A percentile compares a stretch with the other conserved stretches of the same genome.
phyloP scores from a whole-genome alignment of 2,113 vertebrate species.

The Aegypius monachus region DNA sequence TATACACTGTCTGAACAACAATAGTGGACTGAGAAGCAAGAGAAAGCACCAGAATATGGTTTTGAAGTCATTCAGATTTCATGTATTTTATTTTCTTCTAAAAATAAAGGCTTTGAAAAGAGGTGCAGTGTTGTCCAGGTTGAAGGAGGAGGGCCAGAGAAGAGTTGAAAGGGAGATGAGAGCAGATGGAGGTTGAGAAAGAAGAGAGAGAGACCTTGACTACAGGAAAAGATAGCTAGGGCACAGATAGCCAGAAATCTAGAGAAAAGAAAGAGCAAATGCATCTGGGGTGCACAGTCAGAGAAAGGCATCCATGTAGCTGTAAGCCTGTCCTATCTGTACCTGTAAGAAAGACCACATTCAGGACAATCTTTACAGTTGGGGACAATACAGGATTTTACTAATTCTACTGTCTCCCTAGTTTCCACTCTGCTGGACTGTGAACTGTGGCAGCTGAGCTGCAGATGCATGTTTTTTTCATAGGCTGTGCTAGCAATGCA shows the following conservation, averaged over 20 bases:
- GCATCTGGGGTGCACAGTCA: not conserved
- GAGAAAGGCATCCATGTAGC: not conserved
- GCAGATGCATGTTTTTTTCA: not conserved
- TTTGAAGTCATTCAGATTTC: constrained; percentile 63
- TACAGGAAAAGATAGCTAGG: not conserved
- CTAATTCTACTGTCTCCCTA: not conserved
- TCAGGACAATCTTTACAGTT: not conserved
- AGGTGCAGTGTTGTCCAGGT: constrained; percentile 18
- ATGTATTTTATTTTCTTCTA: constrained; percentile 49
- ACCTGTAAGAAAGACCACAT: not conserved
- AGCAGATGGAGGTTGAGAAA: not conserved
- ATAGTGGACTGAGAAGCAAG: constrained; percentile 33
- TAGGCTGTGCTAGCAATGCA: not conserved
- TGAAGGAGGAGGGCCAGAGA: not conserved
- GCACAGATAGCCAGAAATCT: not conserved
- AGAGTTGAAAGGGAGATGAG: constrained; percentile 36
- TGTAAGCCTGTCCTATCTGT: fast-evolving
- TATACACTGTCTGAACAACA: constrained; percentile 33
- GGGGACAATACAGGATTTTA: not conserved
- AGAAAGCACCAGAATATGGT: constrained; percentile 41
- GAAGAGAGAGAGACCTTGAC: constrained; percentile 12
- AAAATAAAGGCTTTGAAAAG: constrained; percentile 59
- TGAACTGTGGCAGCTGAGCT: not conserved
- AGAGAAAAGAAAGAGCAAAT: constrained; percentile 13
- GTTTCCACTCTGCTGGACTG: not conserved